A percentile compares a stretch with the other conserved stretches of the same genome.
Conservation (phyloP, 2,888 invertebrate species). For the Drosophila anomalata region DNA sequence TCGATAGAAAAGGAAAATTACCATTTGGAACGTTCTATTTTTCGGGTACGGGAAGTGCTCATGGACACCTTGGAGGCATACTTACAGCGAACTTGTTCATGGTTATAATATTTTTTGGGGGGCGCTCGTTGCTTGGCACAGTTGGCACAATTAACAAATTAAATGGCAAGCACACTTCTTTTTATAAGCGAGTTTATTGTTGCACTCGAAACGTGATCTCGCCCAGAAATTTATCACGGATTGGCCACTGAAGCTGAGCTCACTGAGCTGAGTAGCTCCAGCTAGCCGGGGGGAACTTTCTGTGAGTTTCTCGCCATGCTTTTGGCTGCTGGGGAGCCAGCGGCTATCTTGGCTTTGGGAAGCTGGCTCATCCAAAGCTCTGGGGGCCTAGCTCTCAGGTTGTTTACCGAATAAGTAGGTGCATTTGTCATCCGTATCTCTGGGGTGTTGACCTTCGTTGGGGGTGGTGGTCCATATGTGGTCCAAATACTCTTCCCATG, state of each 20-base stretch:
- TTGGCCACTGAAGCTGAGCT: constrained; percentile 12
- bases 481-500: constrained; percentile 24
- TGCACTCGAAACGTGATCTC: constrained; percentile 75
- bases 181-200: constrained; percentile 73
- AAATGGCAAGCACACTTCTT: constrained; percentile 69
- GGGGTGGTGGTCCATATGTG: constrained; percentile 32
- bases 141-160: constrained; percentile 76
- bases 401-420: constrained; percentile 4
- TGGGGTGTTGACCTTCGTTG: constrained; percentile 18
- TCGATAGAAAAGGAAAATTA: constrained; percentile 3
- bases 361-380: constrained; percentile 6
- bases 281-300: constrained; percentile 29
- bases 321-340: constrained; percentile 15
- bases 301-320: constrained; percentile 27
- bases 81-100: constrained; percentile 79
- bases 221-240: constrained; percentile 70
- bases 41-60: constrained; percentile 21
- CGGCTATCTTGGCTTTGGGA: background rate
- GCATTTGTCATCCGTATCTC: constrained; percentile 13
- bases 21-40: background rate
- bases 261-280: constrained; percentile 21
- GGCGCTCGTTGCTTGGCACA: constrained; percentile 64
- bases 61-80: constrained; percentile 44
- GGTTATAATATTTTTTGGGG: constrained; percentile 57
- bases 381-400: constrained; percentile 2